Evolutionary conservation across 2,888 invertebrate species (phyloP).

Genomic region (Ametastegia equiseti): DNA sequence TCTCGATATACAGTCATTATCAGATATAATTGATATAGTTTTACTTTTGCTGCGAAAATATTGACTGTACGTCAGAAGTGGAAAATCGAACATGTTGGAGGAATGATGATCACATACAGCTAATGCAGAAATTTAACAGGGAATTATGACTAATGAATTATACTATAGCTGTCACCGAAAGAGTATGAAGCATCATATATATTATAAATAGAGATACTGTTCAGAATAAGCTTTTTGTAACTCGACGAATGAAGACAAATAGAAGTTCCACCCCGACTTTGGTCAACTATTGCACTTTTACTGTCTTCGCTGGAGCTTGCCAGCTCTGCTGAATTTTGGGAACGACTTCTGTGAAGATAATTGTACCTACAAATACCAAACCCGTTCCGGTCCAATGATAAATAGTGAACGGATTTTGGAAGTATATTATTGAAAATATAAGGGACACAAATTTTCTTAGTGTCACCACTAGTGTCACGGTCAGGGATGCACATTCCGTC

Average conservation of each 20-base stretch:
- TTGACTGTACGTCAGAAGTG: not conserved
- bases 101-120: not conserved
- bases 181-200: not conserved
- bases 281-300: constrained; percentile 60
- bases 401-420: constrained; percentile 94
- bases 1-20: not conserved
- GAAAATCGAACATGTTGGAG: not conserved
- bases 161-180: not conserved
- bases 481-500: constrained; percentile 94
- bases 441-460: constrained; percentile 96
- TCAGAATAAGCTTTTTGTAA: constrained; percentile 6
- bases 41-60: not conserved
- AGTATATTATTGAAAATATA: constrained; percentile 96
- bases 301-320: constrained; percentile 44
- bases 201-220: not conserved
- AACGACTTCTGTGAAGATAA: constrained; percentile 91
- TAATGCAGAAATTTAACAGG: not conserved
- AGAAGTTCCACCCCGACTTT: not conserved
- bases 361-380: constrained; percentile 94
- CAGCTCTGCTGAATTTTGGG: constrained; percentile 75
- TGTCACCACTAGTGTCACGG: constrained; percentile 97
- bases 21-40: not conserved
- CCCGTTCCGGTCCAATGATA: constrained; percentile 95
- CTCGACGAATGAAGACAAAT: not conserved
- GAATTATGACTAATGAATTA: not conserved